phyloP scores from a whole-genome alignment of 2,888 invertebrate species.

The Plebejus anna region DNA sequence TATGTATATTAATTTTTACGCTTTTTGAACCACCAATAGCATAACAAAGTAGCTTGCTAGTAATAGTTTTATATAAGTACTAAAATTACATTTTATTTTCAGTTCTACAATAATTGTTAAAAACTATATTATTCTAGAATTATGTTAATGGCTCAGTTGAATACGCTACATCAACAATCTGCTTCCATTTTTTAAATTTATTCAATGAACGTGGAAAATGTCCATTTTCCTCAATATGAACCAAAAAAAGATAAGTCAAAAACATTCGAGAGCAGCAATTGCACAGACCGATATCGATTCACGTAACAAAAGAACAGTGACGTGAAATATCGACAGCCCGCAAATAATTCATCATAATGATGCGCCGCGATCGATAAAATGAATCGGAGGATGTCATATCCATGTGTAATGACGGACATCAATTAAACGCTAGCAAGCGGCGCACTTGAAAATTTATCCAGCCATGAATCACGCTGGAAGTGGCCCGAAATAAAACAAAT shows the following conservation, averaged over 20 bases:
- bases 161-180: neutral
- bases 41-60: neutral
- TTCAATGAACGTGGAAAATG: neutral
- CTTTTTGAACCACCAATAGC: neutral
- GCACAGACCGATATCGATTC: neutral
- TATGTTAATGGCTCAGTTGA: neutral
- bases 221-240: neutral
- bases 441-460: conserved; percentile 70
- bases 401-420: conserved; percentile 62
- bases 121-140: too few species aligned
- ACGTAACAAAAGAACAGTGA: neutral
- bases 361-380: conserved; percentile 14
- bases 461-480: conserved; percentile 72
- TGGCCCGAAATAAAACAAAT: conserved; percentile 76
- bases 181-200: neutral
- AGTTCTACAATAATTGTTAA: too few species aligned
- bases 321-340: conserved; percentile 15
- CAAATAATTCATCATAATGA: conserved; percentile 13
- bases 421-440: conserved; percentile 65
- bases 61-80: too few species aligned
- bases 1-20: neutral
- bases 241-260: neutral
- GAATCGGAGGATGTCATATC: conserved; percentile 60
- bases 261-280: neutral
- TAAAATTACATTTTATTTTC: too few species aligned